Evolutionary conservation across 2,113 vertebrate species (phyloP).

Genomic region (Panurus biarmicus): DNA sequence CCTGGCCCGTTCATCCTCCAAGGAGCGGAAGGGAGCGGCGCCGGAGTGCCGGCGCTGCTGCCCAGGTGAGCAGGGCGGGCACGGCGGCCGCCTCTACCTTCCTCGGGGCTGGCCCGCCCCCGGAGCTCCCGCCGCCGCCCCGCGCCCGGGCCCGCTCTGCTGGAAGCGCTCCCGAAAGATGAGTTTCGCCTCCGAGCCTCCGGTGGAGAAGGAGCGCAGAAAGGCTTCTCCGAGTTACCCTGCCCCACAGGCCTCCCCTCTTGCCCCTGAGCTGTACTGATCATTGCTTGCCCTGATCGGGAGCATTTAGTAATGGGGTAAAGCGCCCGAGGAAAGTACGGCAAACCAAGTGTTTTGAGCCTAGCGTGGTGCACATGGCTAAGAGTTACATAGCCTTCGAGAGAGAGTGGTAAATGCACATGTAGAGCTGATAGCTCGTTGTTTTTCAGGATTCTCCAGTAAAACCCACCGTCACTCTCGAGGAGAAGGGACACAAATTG

Average conservation of each 20-base stretch:
- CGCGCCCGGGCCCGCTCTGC: background rate
- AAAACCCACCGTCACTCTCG: background rate
- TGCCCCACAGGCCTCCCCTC: no score
- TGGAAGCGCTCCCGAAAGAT: background rate
- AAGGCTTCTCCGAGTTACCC: background rate
- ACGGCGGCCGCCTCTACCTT: background rate
- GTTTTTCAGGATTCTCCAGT: background rate
- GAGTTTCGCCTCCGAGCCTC: background rate
- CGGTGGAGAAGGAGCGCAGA: accelerated
- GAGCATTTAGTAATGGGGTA: no score
- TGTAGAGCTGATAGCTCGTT: accelerated
- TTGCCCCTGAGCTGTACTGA: accelerated
- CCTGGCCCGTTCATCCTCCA: background rate
- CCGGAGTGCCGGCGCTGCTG: background rate
- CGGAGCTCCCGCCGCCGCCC: background rate
- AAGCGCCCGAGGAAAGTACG: background rate
- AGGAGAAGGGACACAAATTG: background rate
- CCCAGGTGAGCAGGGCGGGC: background rate
- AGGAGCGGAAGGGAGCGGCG: background rate
- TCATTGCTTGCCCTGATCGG: accelerated
- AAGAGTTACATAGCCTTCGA: background rate
- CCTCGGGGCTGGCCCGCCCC: background rate
- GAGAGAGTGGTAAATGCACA: background rate
- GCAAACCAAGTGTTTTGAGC: background rate
- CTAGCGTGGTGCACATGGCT: background rate